Evolutionary conservation across 2,888 invertebrate genomes (phyloP), one percentile per base, ranked within the genome.

Genomic region (Parnassius orleans): DNA sequence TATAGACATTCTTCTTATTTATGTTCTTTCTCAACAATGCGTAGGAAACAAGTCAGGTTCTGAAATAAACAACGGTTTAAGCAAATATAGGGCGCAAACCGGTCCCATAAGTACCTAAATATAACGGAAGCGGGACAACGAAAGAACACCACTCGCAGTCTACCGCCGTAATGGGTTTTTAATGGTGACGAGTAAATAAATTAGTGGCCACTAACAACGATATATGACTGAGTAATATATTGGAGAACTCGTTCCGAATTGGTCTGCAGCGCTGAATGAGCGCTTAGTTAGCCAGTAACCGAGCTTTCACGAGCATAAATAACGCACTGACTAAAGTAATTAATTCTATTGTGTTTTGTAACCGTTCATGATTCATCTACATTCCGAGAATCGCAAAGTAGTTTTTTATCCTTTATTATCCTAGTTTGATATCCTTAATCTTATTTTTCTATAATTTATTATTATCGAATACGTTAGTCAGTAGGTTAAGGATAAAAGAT

Each of bases 151-250:
- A 65, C 67, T 66, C 61, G 47, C 24, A 41, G 61, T 68, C n/a
- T 48, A 48, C 48, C 48, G 63, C 55, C 53, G 61, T 68, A 69
- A 74, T 73, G 73, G 52, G 60, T 71, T 73, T 73, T 72, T 74
- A 74, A 75, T 74, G 75, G 68, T 61, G 59, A 61, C 55, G 61
- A 59, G 66, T 67, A 69, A 70, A 72, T 68, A 68, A 68, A 68
- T 68, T 64, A 67, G 67, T 67, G 54, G 53, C 43, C 48, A 54
- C 54, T 58, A 50, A 53, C 57, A 47, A 53, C 57, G 60, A 47
- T 62, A 47, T 58, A 56, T 41, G 52, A 60, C 54, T 60, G 58
- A 57, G 59, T 51, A 57, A 56, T 52, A 51, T 57, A 60, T 63
- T 24, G 48, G 51, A 59, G 53, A 66, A 60, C 57, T 48, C 52